phyloP scores from a whole-genome alignment of 2,113 vertebrate genomes.

The Alouatta palliata region DNA sequence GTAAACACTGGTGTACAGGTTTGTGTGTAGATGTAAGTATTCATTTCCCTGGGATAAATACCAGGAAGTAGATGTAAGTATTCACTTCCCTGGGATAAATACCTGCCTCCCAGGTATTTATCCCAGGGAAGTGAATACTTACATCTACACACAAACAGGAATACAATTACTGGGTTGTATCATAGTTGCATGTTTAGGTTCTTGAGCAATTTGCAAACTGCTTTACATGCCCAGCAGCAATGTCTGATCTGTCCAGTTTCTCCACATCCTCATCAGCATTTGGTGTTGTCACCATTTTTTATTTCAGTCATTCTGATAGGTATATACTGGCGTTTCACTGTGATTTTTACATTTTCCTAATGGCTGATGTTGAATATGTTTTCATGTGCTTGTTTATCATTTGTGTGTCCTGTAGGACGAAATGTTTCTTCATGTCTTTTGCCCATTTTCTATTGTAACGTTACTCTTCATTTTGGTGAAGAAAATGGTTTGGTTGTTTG shows the following conservation, averaged over 20 bases:
- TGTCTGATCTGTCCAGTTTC: not conserved
- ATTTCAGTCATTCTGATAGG: not conserved
- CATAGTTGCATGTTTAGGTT: not conserved
- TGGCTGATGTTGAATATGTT: not conserved
- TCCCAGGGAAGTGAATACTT: too few relatives aligned
- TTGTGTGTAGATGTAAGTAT: not conserved
- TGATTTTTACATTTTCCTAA: conserved; percentile 11
- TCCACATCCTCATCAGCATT: not conserved
- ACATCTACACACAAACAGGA: too few relatives aligned
- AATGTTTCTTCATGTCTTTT: not conserved
- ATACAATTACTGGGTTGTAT: not conserved
- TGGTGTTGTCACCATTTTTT: not conserved
- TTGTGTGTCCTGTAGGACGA: not conserved
- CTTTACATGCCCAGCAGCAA: not conserved
- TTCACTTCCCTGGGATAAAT: not conserved
- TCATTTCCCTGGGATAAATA: not conserved
- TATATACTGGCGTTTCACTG: not conserved
- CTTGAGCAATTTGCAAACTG: not conserved
- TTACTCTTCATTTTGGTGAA: not conserved
- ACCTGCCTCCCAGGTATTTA: too few relatives aligned
- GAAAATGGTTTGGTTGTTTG: not conserved
- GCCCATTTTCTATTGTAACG: not conserved
- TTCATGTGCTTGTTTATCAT: not conserved
- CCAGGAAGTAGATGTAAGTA: not conserved
- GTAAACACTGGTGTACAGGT: not conserved